Evolutionary conservation across 2,797 vertebrate species (phyloP), one percentile per base, ranked within the genome.

Genomic region (Chaenodraco wilsoni): DNA sequence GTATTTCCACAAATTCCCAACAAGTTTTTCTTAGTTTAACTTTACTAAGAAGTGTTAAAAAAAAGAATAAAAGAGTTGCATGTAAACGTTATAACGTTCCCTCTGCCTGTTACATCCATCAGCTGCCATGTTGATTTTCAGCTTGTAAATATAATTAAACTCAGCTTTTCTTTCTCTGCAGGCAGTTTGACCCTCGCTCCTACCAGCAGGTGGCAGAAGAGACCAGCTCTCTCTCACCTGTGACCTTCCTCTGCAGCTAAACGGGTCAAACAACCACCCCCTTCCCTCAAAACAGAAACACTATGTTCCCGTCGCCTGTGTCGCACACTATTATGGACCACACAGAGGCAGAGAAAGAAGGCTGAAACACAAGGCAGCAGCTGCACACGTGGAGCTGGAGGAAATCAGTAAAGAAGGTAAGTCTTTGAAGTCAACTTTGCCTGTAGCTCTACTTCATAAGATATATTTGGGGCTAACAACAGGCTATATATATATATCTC

Each of bases 131-230:
- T 33, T 48, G 1, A 27, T 19, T 27, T 16, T 16, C 5, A 12
- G 17, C 13, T 43, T 55, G 23, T 54, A 19, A 57, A 44, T 48
- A 19, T 7, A 43, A 16, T 9, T 73, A 43, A 61, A 31, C 3
- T 7, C 6, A 1, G 1, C 14, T 23, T 12, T 44, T 43, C 3
- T 57, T 13, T 54, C 43, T 62, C 41, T 31, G 16, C 64, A 84
- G 76, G 23, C 37, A 6, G 19, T 54, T 27, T 17, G 54, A 49
- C 17, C 2, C 52, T 9, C 3, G 7, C 3, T 79, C 65, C 71
- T 1, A 59, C 88, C 92, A 91, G 84, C 86, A 92, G 92, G 70
- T 68, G 91, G 86, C 91, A 84, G 72, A 58, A 65, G 56, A 40
- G 49, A 27, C 59, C 49, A 0, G 27, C 21, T 54, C 64, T 68